Conservation (phyloP, 1,140 invertebrate genomes). For the Neodiprion virginianus region DNA sequence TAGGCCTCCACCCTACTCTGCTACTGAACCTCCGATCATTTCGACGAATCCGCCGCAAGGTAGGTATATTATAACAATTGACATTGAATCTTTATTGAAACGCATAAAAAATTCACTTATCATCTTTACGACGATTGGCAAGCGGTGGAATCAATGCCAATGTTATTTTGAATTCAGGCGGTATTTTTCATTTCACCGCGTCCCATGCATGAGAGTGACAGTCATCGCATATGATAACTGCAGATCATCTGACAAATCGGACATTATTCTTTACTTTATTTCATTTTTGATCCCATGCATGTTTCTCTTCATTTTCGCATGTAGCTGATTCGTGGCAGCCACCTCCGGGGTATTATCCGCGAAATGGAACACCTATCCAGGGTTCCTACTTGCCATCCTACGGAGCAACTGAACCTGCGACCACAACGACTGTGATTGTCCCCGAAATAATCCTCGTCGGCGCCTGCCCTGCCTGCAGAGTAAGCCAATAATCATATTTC, state of each 20-base stretch:
- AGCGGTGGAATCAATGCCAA: not conserved
- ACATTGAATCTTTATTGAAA: no score
- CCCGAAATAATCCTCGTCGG: conserved; percentile 77
- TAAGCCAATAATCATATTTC: conserved; percentile 45
- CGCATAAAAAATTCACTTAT: not conserved
- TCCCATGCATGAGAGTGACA: no score
- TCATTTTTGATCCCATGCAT: no score
- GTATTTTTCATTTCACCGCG: no score
- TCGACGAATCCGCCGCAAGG: not conserved
- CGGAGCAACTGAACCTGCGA: conserved; percentile 60
- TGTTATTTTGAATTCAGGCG: no score
- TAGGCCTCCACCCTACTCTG: conserved; percentile 39
- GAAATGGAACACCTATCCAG: conserved; percentile 28
- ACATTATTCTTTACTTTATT: no score
- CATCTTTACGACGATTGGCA: not conserved
- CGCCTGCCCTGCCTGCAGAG: conserved; percentile 82
- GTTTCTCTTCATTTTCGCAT: no score
- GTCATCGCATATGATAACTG: no score
- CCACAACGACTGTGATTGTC: conserved; percentile 50
- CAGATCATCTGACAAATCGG: no score
- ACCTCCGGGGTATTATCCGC: conserved; percentile 58
- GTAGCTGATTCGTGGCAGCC: conserved; percentile 38
- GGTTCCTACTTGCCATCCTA: conserved; percentile 56
- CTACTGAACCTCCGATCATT: conserved; percentile 43
- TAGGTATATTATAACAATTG: no score